Percentiles rank a stretch among this genome's conserved stretches.
Evolutionary conservation across 2,113 vertebrate species (phyloP).

Genomic region (Tetraodon nigroviridis): DNA sequence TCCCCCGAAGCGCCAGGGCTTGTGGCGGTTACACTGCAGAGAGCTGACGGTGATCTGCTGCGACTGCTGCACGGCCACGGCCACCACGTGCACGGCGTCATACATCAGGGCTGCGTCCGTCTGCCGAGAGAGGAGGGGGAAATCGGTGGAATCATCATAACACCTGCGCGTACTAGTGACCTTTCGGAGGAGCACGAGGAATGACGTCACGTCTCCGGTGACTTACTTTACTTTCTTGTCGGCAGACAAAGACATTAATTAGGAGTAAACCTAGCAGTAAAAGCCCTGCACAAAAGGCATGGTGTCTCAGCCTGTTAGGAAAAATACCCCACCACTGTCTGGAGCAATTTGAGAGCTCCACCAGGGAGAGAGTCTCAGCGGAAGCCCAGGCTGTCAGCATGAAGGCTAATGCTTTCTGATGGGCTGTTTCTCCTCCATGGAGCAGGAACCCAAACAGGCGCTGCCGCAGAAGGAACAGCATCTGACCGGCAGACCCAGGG

Average conservation of each 20-base stretch:
- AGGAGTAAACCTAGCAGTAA: constrained; percentile 35
- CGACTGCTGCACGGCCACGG: constrained; percentile 95
- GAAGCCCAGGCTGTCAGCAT: constrained; percentile 48
- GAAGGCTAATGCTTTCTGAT: constrained; percentile 66
- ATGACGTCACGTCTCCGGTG: constrained; percentile 26
- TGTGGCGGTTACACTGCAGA: constrained; percentile 95
- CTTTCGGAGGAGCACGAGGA: constrained; percentile 23
- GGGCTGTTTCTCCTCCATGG: constrained; percentile 49
- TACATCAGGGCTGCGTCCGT: constrained; percentile 97
- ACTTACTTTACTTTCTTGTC: constrained; percentile 28
- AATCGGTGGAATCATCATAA: constrained; percentile 20
- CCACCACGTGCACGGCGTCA: constrained; percentile 94
- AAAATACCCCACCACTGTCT: constrained; percentile 47
- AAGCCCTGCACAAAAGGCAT: constrained; percentile 44
- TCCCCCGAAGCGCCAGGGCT: constrained; percentile 94
- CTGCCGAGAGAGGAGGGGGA: constrained; percentile 60
- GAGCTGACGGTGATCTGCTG: constrained; percentile 98
- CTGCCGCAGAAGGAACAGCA: constrained; percentile 34
- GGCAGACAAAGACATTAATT: constrained; percentile 36
- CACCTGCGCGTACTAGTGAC: constrained; percentile 30
- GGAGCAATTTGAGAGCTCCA: constrained; percentile 45
- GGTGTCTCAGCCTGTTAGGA: constrained; percentile 52
- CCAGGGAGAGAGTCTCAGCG: constrained; percentile 48
- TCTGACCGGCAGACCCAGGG: constrained; percentile 24
- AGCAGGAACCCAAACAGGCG: constrained; percentile 35